These are phyloP conservation scores for Eulemur albifrons DNA, from an alignment of 2,797 vertebrate genomes.

Conservation along the genomic window DNA sequence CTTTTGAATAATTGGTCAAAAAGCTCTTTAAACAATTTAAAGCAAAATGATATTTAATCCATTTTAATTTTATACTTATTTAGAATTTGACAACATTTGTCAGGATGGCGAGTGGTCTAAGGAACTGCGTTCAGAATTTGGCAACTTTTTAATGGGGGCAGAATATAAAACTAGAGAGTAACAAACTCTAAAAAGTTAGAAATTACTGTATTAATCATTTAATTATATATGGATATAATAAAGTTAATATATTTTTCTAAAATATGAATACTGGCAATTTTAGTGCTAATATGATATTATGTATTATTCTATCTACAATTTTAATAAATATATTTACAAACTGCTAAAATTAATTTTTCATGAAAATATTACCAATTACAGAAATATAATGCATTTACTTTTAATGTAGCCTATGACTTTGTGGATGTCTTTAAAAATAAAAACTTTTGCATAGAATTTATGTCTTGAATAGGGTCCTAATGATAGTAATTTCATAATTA, in stretches of 20 bases:
- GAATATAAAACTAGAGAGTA: not conserved
- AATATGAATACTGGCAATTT: not conserved
- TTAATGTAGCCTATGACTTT: conserved; percentile 10
- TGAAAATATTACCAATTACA: not conserved
- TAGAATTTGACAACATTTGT: not conserved
- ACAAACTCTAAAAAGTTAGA: not conserved
- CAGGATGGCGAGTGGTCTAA: too few relatives aligned
- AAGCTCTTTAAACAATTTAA: not conserved
- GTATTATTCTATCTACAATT: not conserved
- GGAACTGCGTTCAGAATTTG: not conserved
- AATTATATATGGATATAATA: not conserved
- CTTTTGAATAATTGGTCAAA: not conserved
- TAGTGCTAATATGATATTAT: not conserved
- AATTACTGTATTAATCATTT: not conserved
- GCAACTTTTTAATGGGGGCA: not conserved
- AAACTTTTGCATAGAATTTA: not conserved
- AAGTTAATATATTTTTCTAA: not conserved
- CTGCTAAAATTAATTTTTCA: not conserved
- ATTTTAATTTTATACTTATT: not conserved
- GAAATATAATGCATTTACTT: conserved; percentile 60
- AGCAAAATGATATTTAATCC: not conserved
- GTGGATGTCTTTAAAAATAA: not conserved
- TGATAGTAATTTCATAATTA: not conserved
- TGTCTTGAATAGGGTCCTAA: not conserved
- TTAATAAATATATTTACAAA: not conserved